Evolutionary conservation across 1,140 invertebrate species (phyloP).

Genomic region (Drosophila insularis): DNA sequence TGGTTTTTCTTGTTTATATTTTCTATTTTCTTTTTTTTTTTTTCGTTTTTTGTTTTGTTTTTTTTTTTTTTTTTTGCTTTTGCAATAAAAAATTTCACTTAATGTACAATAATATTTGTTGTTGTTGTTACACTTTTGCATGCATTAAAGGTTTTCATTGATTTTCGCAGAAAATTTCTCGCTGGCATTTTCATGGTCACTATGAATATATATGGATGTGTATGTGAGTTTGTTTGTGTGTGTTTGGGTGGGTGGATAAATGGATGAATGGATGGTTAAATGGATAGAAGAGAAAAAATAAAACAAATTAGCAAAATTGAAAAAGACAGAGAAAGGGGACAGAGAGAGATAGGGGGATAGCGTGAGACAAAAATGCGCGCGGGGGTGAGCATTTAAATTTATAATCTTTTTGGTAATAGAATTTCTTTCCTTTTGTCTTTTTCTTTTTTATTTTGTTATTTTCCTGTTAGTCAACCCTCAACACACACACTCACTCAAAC

Average conservation of each 20-base stretch:
- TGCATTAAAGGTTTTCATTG: slow-evolving; percentile 61
- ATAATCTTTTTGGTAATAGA: slow-evolving; percentile 11
- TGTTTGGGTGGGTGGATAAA: neutral
- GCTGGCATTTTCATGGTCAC: slow-evolving; percentile 76
- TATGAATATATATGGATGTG: slow-evolving; percentile 2
- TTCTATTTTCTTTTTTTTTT: slow-evolving; percentile 14
- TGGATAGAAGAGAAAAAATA: neutral
- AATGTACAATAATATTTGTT: slow-evolving; percentile 48
- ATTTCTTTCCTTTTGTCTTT: neutral
- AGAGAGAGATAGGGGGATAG: slow-evolving; percentile 4
- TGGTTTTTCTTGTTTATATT: neutral
- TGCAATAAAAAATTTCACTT: slow-evolving; percentile 44
- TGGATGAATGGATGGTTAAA: neutral
- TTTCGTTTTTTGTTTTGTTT: neutral
- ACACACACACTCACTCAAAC: slow-evolving; percentile 20
- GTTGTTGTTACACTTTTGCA: slow-evolving; percentile 61
- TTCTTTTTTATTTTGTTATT: neutral
- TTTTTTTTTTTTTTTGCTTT: neutral
- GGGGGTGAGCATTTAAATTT: slow-evolving; percentile 9
- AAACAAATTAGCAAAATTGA: slow-evolving; percentile 58
- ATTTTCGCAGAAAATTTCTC: slow-evolving; percentile 73
- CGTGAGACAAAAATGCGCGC: neutral
- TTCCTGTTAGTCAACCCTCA: slow-evolving; percentile 4
- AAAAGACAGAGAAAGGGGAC: slow-evolving; percentile 24
- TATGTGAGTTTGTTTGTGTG: slow-evolving; percentile 25